These are phyloP conservation scores for Nannospalax galili DNA, from an alignment of 2,113 vertebrate genomes.

Conservation along the genomic window DNA sequence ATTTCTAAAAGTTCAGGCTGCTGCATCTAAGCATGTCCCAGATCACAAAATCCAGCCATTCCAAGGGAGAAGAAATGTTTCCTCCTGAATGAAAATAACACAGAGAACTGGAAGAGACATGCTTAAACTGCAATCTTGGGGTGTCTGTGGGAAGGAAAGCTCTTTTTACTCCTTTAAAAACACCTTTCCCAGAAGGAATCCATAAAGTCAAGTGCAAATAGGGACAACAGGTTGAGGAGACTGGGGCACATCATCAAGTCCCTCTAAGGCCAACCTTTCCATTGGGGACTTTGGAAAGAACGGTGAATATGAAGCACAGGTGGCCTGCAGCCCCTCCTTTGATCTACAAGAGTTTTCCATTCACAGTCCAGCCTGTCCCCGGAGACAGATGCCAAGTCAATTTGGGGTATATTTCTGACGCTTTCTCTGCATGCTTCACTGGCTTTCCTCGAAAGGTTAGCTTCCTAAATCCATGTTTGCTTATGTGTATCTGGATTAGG, in stretches of 20 bases:
- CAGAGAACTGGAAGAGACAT: slow-evolving; percentile 72
- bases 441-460: slow-evolving; percentile 61
- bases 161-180: slow-evolving; percentile 72
- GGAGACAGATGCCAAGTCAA: slow-evolving; percentile 49
- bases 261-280: slow-evolving; percentile 62
- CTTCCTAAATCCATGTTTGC: slow-evolving; percentile 8
- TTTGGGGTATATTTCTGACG: slow-evolving; percentile 62
- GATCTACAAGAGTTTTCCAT: slow-evolving; percentile 80
- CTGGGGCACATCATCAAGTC: slow-evolving; percentile 43
- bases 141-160: slow-evolving; percentile 45
- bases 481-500: slow-evolving; percentile 49
- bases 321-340: slow-evolving; percentile 30
- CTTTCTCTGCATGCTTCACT: neutral
- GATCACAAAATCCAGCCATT: slow-evolving; percentile 72
- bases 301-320: slow-evolving; percentile 50
- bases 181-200: slow-evolving; percentile 41
- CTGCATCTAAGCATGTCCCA: slow-evolving; percentile 33
- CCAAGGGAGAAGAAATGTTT: slow-evolving; percentile 71
- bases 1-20: slow-evolving; percentile 70
- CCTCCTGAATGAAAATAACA: slow-evolving; percentile 66
- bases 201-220: slow-evolving; percentile 69
- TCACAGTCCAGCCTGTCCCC: slow-evolving; percentile 59
- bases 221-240: slow-evolving; percentile 64
- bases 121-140: slow-evolving; percentile 65
- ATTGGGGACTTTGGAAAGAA: slow-evolving; percentile 69